Evolutionary conservation across 2,888 invertebrate genomes (phyloP), one percentile per base, ranked within the genome.

Genomic region (Drosophila lacicola): DNA sequence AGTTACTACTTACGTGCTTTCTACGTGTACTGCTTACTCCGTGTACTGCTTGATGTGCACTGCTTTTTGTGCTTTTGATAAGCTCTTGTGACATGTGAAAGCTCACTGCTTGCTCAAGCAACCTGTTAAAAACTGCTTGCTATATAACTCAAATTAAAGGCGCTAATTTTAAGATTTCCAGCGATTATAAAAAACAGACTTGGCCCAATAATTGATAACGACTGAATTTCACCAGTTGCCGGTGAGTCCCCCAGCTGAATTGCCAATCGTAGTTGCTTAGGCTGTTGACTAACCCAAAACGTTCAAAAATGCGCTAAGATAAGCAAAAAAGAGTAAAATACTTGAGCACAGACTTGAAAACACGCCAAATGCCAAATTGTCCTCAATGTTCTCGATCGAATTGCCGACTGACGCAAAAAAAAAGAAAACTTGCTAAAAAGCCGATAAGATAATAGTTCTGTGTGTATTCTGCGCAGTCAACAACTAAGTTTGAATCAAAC

Each of bases 221-320:
- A 36, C 8, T 69, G 11, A 55, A 70, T 58, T 66, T 79, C 37
- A 66, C 41, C 44, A 76, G 14, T 42, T 14, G 11, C 8, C 42
- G 54, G 82, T 84, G 71, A 67, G 56, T 78, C 79, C 87, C 82
- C 54, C n/a, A 14, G n/a, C 8, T 25, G 10, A 42, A 50, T 50
- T 62, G 8, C 2, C 29, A 29, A 29, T 29, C 29, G 29, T 8
- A 29, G 8, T 29, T 29, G 29, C 29, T 29, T 29, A 8, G 8
- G 33, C 41, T 63, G 34, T 57, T 53, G 46, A 49, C 17, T 19
- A 42, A 37, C 50, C 10, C 19, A 39, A 41, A 58, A 67, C 74
- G 74, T 54, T 74, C 60, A 66, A 88, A 86, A 80, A 81, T 84
- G 72, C 19, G 79, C 79, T 21, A 46, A 70, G 88, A 78, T 88